Percentiles rank a stretch among this genome's conserved stretches.
Conservation (phyloP, 2,888 invertebrate species). For the Drosophila antonietae region DNA sequence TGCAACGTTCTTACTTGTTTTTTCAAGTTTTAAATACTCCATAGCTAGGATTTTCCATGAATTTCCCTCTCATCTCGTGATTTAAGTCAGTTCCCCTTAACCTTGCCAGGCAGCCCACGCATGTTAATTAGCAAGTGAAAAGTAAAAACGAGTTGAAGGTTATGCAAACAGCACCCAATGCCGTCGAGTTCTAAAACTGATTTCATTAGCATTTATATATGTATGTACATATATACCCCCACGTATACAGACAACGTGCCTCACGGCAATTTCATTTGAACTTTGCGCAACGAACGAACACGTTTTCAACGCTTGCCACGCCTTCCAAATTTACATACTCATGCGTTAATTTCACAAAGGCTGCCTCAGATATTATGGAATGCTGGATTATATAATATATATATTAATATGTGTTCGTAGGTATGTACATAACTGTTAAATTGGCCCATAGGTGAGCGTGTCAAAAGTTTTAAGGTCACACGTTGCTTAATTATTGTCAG, state of each 20-base stretch:
- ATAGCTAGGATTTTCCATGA: background rate
- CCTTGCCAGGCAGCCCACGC: conserved; percentile 24
- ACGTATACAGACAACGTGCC: conserved; percentile 35
- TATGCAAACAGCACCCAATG: conserved; percentile 22
- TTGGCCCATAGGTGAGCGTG: conserved; percentile 38
- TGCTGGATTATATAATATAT: conserved; percentile 2
- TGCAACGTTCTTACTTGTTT: too few relatives aligned
- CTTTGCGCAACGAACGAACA: conserved; percentile 33
- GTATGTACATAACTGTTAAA: background rate
- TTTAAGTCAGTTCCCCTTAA: conserved; percentile 14
- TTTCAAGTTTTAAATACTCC: background rate
- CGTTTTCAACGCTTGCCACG: conserved; percentile 38
- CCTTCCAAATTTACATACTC: background rate
- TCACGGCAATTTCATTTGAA: conserved; percentile 44
- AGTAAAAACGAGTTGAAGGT: conserved; percentile 41
- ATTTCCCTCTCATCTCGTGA: conserved; percentile 6
- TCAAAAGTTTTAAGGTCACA: conserved; percentile 55
- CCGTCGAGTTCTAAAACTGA: conserved; percentile 34
- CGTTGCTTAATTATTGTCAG: conserved; percentile 41
- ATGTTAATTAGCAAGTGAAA: conserved; percentile 41
- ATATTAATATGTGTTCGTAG: background rate
- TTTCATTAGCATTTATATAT: conserved; percentile 46
- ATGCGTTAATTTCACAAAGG: conserved; percentile 39
- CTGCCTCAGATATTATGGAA: conserved; percentile 19
- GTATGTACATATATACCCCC: background rate